Percentiles rank a stretch among this genome's conserved stretches.
Conservation (phyloP, 92 coral and sea anemone species). For the Scolanthus callimorphus region DNA sequence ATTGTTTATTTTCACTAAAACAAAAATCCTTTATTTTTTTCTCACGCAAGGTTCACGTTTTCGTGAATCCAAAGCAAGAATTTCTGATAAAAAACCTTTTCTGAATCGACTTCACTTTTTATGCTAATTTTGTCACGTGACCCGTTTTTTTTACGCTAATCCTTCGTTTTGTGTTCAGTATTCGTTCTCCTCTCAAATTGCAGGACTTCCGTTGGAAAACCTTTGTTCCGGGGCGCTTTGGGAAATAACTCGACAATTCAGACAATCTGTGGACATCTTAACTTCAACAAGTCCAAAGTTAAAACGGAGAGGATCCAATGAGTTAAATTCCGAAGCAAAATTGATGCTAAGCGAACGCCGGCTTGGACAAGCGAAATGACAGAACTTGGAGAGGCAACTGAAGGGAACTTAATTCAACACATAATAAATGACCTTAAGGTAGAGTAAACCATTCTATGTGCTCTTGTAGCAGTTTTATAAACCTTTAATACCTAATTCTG, state of each 20-base stretch:
- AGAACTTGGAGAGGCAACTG: slow-evolving; percentile 41
- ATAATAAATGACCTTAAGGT: slow-evolving; percentile 98
- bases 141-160: slow-evolving; percentile 29
- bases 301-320: not conserved
- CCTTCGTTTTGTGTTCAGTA: slow-evolving; percentile 21
- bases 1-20: too few relatives aligned
- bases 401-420: slow-evolving; percentile 89
- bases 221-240: slow-evolving; percentile 5
- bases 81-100: too few relatives aligned
- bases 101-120: too few relatives aligned
- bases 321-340: not conserved
- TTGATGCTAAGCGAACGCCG: not conserved
- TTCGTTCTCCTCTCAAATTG: too few relatives aligned
- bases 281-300: too few relatives aligned
- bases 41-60: too few relatives aligned
- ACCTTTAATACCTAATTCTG: slow-evolving; percentile 1
- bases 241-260: too few relatives aligned
- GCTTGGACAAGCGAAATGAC: slow-evolving; percentile 5
- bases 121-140: slow-evolving; percentile 35
- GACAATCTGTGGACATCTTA: too few relatives aligned
- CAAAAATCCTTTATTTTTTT: too few relatives aligned
- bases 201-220: slow-evolving; percentile 35
- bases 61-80: too few relatives aligned
- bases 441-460: slow-evolving; percentile 10
- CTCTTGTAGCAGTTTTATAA: slow-evolving; percentile 5